Percentiles rank a stretch among this genome's conserved stretches.
phyloP scores from a whole-genome alignment of 2,113 vertebrate species.

The Ameiurus melas region DNA sequence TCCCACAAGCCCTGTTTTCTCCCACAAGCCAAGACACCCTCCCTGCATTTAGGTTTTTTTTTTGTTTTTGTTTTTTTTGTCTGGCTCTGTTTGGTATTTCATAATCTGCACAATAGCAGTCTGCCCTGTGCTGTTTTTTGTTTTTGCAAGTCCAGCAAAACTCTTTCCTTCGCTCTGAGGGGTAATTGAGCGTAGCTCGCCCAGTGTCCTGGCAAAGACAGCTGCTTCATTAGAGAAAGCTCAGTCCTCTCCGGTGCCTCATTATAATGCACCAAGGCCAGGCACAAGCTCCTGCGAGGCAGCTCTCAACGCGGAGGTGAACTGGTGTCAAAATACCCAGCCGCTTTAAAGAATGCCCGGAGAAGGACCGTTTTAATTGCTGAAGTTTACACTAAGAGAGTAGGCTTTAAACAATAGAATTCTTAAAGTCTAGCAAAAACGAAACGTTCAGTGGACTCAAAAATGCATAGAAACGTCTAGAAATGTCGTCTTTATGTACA shows the following conservation, averaged over 20 bases:
- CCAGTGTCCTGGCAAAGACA: constrained; percentile 27
- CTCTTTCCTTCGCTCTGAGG: constrained; percentile 33
- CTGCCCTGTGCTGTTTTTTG: background rate
- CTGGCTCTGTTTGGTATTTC: constrained; percentile 7
- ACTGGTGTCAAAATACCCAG: background rate
- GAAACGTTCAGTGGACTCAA: too few species aligned
- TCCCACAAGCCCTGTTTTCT: constrained; percentile 3
- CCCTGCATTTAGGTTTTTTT: constrained; percentile 12
- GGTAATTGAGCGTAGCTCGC: constrained; percentile 44
- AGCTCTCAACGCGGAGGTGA: constrained; percentile 22
- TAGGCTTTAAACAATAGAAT: background rate
- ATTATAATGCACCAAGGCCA: constrained; percentile 37
- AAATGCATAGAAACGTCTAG: background rate
- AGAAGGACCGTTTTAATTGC: background rate
- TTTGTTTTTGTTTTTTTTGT: background rate
- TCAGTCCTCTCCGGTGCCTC: constrained; percentile 44
- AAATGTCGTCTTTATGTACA: too few species aligned
- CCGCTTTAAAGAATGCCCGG: background rate
- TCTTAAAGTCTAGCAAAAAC: background rate
- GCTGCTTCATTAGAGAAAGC: constrained; percentile 44
- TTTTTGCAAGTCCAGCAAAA: constrained; percentile 36
- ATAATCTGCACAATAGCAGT: constrained; percentile 8
- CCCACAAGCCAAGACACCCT: too few species aligned
- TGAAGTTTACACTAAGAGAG: background rate
- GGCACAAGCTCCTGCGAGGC: constrained; percentile 29